Percentiles rank a stretch among this genome's conserved stretches.
phyloP scores from a whole-genome alignment of 2,113 vertebrate genomes.

The Copsychus sechellarum region DNA sequence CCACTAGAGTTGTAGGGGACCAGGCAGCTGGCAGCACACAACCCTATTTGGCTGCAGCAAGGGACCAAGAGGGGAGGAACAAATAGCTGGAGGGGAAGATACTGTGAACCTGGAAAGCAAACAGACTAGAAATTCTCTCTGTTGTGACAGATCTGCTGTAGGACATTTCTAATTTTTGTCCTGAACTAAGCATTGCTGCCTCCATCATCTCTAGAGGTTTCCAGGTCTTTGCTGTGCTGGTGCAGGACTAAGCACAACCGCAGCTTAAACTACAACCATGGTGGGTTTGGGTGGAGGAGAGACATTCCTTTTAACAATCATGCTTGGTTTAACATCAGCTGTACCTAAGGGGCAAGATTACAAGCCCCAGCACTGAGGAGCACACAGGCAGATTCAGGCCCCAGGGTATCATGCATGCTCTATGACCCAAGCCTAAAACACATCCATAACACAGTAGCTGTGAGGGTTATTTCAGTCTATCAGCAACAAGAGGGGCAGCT shows the following conservation, averaged over 20 bases:
- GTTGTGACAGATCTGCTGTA: not conserved
- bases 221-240: not conserved
- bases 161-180: not conserved
- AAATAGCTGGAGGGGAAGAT: not conserved
- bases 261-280: not conserved
- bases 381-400: not conserved
- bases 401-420: not conserved
- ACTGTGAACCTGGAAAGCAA: not conserved
- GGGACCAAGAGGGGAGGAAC: not conserved
- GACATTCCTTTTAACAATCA: not conserved
- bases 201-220: not conserved
- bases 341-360: not conserved
- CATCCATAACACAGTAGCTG: rapidly evolving
- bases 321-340: not conserved
- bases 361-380: not conserved
- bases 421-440: not conserved
- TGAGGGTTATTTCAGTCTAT: not conserved
- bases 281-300: not conserved
- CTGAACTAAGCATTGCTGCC: not conserved
- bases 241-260: not conserved
- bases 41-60: not conserved
- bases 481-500: not conserved
- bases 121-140: not conserved
- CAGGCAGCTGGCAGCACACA: rapidly evolving
- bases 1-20: not conserved